Base-by-base conservation (phyloP, 2,797 vertebrate genomes). In the Urophycis tenuis region DNA sequence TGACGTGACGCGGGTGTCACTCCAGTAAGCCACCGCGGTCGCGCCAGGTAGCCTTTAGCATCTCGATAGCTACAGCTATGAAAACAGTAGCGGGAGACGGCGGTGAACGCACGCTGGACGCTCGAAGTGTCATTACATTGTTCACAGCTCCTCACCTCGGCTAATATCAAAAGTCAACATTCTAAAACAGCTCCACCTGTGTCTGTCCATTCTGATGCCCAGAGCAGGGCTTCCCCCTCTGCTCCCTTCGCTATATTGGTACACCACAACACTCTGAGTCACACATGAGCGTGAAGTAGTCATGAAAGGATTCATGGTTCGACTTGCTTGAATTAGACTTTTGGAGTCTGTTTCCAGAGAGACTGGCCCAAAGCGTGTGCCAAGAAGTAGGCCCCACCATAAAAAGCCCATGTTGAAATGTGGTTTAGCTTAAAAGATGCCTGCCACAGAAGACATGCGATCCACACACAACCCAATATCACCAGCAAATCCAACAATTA, bases 231-330 rank as follows among this genome's bases (percentile, higher is more conserved):
- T 90, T 83, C 88, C 83, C 90, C 89, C 86, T 84, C 49, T 15
- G 79, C 73, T 75, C 77, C 71, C 78, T 0, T 32, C 64, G 80
- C 84, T 86, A 89, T 88, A 88, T 91, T 84, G 90, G 87, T 82
- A 79, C 84, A 90, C 88, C 88, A 87, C 91, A 91, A 87, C 70
- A 77, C 78, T 76, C 76, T 74, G 78, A 83, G 90, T 90, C 90
- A 90, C 87, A 89, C 90, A 86, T 90, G 90, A 87, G 86, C 85
- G 91, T 85, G 80, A 88, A 88, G 82, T 87, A 88, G 85, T 86
- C 87, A 87, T n/a, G n/a, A n/a, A n/a, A n/a, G n/a, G n/a, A n/a
- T 78, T 78, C 72, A 83, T 89, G 87, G 88, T 80, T 74, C 80
- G 81, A 80, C 31, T n/a, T 73, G 76, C 87, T 91, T 89, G 91